Base-by-base conservation (phyloP, 2,797 vertebrate genomes). In the Xiphophorus birchmanni region DNA sequence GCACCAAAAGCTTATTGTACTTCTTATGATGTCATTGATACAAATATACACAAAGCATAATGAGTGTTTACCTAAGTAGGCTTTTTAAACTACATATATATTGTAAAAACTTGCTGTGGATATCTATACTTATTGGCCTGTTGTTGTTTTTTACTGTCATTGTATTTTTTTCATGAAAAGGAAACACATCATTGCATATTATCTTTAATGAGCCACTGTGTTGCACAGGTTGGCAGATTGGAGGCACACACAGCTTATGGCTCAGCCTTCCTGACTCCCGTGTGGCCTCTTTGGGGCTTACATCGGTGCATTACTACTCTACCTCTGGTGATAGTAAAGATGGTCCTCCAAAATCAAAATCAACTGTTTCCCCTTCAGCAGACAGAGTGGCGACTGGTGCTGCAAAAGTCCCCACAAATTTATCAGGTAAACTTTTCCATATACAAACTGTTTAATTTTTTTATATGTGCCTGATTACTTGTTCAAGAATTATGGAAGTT, bases 231-330 rank as follows among this genome's bases (percentile, higher is more conserved):
- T 97, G 96, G 97, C 95, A 95, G 85, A 93, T 80, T 82, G 91
- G 95, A 87, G 77, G 93, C 85, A 79, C 89, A 76, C 96, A 94
- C 72, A 95, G 84, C 71, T 75, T 96, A 47, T 95, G 96, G 90
- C 95, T 90, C 32, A 77, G 94, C 81, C 87, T 96, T 5, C 94
- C 95, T 12, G 95, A 93, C 82, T 92, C 87, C 82, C 93, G 95
- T 35, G 84, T 95, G 60, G 93, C 94, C 5, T 88, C 96, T 87
- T 88, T 95, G 73, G 83, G 95, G 37, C 84, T 95, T 80, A 94
- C 90, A 73, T 96, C 96, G 92, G 91, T 97, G 45, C 97, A 97
- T 79, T 95, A 95, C 91, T 99, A 96, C 89, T 97, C 96, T 82
- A 94, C 95, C 54, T 96, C 97, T 45, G 92, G 91, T 73, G 92